These are phyloP conservation scores for Zygaena filipendulae DNA, from an alignment of 2,888 invertebrate species.

Conservation along the genomic window DNA sequence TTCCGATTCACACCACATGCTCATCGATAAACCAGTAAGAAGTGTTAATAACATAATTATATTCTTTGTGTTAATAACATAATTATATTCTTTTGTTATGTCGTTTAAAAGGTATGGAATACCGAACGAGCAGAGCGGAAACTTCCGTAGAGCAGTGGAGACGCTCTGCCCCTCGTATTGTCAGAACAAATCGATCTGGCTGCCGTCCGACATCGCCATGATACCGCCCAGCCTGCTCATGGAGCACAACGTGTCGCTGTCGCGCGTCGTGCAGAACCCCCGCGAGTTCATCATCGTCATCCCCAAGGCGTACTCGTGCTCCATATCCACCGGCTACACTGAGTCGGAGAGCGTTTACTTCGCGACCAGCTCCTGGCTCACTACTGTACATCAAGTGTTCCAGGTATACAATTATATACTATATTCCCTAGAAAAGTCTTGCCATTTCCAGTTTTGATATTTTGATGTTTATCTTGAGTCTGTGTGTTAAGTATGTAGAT, in stretches of 20 bases:
- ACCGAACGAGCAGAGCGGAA: slow-evolving; percentile 78
- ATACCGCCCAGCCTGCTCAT: slow-evolving; percentile 85
- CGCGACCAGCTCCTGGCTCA: slow-evolving; percentile 83
- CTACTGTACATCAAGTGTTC: slow-evolving; percentile 77
- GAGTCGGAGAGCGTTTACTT: slow-evolving; percentile 95
- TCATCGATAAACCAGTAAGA: no score
- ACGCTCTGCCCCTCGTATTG: slow-evolving; percentile 84
- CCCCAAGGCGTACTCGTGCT: slow-evolving; percentile 86
- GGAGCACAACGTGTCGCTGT: slow-evolving; percentile 80
- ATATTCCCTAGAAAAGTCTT: no score
- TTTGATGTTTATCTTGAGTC: not conserved
- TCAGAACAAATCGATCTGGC: slow-evolving; percentile 86
- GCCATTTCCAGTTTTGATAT: no score
- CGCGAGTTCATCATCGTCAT: slow-evolving; percentile 92
- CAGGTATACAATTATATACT: slow-evolving; percentile 71
- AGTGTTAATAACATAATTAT: no score
- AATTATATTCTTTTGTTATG: no score
- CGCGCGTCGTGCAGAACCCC: slow-evolving; percentile 83
- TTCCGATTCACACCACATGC: no score
- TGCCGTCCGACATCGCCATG: slow-evolving; percentile 93
- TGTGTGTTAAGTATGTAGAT: not conserved
- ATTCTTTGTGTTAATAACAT: no score
- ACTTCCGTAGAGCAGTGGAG: slow-evolving; percentile 80
- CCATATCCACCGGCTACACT: slow-evolving; percentile 87
- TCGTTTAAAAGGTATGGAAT: slow-evolving; percentile 81